Evolutionary conservation across 2,113 vertebrate genomes (phyloP).

Genomic region (Ia io): DNA sequence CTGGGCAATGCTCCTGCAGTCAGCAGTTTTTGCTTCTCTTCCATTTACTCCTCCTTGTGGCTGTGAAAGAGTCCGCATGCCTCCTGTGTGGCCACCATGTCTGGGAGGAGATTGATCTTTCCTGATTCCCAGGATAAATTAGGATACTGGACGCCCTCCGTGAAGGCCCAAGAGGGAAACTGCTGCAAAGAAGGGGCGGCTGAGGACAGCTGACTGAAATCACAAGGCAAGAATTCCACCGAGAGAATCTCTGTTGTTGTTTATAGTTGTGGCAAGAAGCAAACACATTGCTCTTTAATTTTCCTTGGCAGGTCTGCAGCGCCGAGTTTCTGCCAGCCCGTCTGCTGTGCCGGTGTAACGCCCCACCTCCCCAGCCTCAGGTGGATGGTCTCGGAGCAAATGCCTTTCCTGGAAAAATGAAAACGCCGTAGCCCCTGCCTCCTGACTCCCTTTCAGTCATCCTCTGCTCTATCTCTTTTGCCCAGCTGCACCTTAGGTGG

Average conservation of each 20-base stretch:
- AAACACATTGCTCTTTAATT: slow-evolving; percentile 75
- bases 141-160: slow-evolving; percentile 50
- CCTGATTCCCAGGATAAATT: slow-evolving; percentile 39
- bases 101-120: slow-evolving; percentile 42
- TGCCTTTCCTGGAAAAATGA: slow-evolving; percentile 52
- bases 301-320: slow-evolving; percentile 69
- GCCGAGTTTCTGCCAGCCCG: slow-evolving; percentile 60
- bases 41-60: neutral
- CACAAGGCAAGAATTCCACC: slow-evolving; percentile 60
- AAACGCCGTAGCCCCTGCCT: rapidly evolving
- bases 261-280: slow-evolving; percentile 73
- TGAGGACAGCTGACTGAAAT: slow-evolving; percentile 70
- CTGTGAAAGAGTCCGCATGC: rapidly evolving
- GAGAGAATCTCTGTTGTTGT: slow-evolving; percentile 55
- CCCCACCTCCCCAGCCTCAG: slow-evolving; percentile 47
- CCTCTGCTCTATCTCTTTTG: slow-evolving; percentile 72
- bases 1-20: neutral
- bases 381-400: slow-evolving; percentile 62
- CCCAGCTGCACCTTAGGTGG: slow-evolving; percentile 72
- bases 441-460: slow-evolving; percentile 55
- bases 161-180: slow-evolving; percentile 47
- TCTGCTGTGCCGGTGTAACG: neutral
- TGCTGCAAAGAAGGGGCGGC: neutral
- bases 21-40: neutral
- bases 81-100: neutral